Evolutionary conservation across 2,113 vertebrate genomes (phyloP), one percentile per base, ranked within the genome.

Genomic region (Pampusana beccarii): DNA sequence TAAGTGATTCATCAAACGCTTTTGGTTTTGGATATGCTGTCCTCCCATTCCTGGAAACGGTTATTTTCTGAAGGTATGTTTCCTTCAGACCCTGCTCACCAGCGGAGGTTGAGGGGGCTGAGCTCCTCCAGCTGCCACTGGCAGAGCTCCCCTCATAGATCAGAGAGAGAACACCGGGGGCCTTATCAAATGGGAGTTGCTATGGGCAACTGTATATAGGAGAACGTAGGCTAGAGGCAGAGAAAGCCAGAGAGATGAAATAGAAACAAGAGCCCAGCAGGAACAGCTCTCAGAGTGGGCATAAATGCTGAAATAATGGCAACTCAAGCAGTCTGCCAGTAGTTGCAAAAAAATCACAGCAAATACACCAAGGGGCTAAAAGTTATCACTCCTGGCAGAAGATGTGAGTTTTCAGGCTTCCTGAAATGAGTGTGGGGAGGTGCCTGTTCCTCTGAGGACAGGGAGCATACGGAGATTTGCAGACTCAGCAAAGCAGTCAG

Each of bases 141-240:
- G 46, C 62, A 86, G 71, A 82, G 17, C 48, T 90, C 38, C 38
- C 34, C 66, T 65, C 48, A n/a, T n/a, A n/a, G n/a, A n/a, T n/a
- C n/a, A n/a, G 58, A 34, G 26, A 79, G 53, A 17, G 2, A 54
- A 65, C 75, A 42, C n/a, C 0, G 0, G 38, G 38, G 56, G 16
- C 50, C 40, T 66, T 62, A 77, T 73, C 80, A 64, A 61, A 73
- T 25, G 80, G 60, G 38, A 74, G 91, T 93, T 96, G 92, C 94
- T 86, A 92, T 0, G 48, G 80, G 95, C 83, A 96, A 94, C 96
- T 86, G 38, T 33, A 13, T 11, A 19, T 3, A 58, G 61, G 26
- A 94, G 74, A 94, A 93, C 0, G 9, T n/a, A 80, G 67, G 87
- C 80, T 50, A 82, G 83, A 88, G 57, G 75, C 80, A 85, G 74